Conservation (phyloP, 2,113 vertebrate genomes). For the Platichthys stellatus region DNA sequence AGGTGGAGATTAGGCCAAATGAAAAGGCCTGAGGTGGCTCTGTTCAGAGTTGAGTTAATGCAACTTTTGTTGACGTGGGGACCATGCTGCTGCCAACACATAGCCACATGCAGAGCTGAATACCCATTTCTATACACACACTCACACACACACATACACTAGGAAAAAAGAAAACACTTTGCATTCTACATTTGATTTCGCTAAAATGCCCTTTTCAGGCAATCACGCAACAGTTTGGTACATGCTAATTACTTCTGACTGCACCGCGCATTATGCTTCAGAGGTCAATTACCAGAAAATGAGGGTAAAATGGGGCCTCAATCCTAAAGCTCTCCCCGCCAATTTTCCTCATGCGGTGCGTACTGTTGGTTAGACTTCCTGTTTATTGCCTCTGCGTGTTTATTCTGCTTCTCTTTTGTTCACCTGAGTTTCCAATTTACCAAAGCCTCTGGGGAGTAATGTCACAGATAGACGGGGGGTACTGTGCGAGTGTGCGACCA, state of each 20-base stretch:
- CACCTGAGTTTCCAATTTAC: conserved; percentile 88
- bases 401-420: conserved; percentile 69
- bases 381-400: conserved; percentile 74
- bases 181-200: conserved; percentile 87
- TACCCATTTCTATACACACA: conserved; percentile 80
- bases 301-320: conserved; percentile 81
- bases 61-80: conserved; percentile 75
- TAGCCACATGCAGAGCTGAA: conserved; percentile 76
- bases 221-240: conserved; percentile 95
- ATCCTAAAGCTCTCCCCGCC: conserved; percentile 75
- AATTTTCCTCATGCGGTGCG: conserved; percentile 87
- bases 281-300: conserved; percentile 96
- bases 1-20: conserved; percentile 67
- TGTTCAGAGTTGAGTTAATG: conserved; percentile 67
- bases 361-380: conserved; percentile 91
- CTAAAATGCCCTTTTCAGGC: conserved; percentile 94
- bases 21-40: conserved; percentile 58
- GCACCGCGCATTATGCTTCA: conserved; percentile 93
- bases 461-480: conserved; percentile 78
- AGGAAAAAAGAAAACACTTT: conserved; percentile 84
- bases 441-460: conserved; percentile 91
- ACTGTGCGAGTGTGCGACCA: not conserved
- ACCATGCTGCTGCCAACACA: conserved; percentile 60
- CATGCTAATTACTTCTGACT: conserved; percentile 94
- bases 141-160: conserved; percentile 76